A percentile compares a stretch with the other conserved stretches of the same genome.
Evolutionary conservation across 2,113 vertebrate genomes (phyloP).

Genomic region (Amphilophus citrinellus): DNA sequence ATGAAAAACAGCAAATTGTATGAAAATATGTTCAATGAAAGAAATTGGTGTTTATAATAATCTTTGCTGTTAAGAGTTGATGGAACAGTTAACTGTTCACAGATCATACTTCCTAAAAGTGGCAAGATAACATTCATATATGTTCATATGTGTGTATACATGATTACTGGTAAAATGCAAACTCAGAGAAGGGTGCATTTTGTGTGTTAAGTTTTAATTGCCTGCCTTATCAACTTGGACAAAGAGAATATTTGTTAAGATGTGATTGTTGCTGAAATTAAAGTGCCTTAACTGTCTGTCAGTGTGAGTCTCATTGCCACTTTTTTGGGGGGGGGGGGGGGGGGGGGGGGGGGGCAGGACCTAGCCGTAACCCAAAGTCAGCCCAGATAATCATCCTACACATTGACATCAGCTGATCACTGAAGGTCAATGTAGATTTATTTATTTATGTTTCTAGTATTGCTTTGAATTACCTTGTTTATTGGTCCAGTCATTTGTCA

Average conservation of each 20-base stretch:
- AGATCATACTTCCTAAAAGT: not conserved
- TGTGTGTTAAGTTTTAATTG: not conserved
- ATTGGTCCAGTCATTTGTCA: no score
- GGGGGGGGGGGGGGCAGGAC: no score
- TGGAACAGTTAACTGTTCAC: not conserved
- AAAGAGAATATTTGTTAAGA: not conserved
- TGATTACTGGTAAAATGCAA: not conserved
- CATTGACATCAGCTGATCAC: no score
- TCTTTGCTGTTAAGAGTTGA: not conserved
- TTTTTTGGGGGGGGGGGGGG: no score
- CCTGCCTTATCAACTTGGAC: not conserved
- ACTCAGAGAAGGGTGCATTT: not conserved
- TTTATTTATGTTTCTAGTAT: no score
- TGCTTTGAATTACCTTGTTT: no score
- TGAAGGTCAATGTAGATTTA: no score
- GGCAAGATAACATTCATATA: accelerated
- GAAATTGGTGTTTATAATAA: not conserved
- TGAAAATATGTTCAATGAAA: not conserved
- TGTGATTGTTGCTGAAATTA: not conserved
- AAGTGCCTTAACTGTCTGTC: not conserved
- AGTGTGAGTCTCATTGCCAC: not conserved
- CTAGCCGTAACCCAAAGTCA: no score
- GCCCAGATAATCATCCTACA: no score
- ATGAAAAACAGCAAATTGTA: not conserved
- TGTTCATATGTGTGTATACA: not conserved